Base-by-base conservation (phyloP, 2,797 vertebrate species). In the Syngnathus rostellatus region DNA sequence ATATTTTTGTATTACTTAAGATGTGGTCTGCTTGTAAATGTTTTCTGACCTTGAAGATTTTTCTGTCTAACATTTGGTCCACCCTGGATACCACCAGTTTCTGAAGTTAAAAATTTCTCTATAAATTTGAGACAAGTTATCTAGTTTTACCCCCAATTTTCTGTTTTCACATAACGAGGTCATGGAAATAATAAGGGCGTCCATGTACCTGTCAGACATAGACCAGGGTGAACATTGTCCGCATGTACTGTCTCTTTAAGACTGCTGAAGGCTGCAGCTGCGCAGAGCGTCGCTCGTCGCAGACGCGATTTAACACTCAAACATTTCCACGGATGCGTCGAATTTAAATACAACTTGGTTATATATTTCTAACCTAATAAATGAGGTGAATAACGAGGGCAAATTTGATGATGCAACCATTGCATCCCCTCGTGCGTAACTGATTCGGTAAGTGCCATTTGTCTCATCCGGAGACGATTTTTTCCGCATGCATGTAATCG, bases 1-100 rank as follows among this genome's bases (percentile, higher is more conserved):
- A 85, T 98, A 98, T 98, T 98, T 99, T 99, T 99, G 92, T 99
- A 99, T 92, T 93, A 90, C 82, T 87, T 87, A 72, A 88, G 81
- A 79, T 11, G 57, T 71, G 9, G 60, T 71, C 70, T 84, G 67
- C 8, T 43, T 55, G 38, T 41, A 25, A 55, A n/a, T 39, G 17
- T 60, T 41, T 41, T 6, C 2, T 43, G 59, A 41, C n/a, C n/a
- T 12, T 55, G 23, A 25, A 19, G 16, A 39, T 38, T 19, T 3
- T 23, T 59, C 39, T 38, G 31, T 8, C 50, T 21, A 51, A 51
- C n/a, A 8, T 51, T 51, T 23, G 23, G 21, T 51, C 8, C 16
- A 19, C 17, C 50, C n/a, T n/a, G 8, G 9, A 51, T n/a, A 51
- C n/a, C 19, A 10, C 17, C 17, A n/a, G 48, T 17, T 50, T 19